Conservation (phyloP, 2,113 vertebrate species). For the Choloepus hoffmanni region DNA sequence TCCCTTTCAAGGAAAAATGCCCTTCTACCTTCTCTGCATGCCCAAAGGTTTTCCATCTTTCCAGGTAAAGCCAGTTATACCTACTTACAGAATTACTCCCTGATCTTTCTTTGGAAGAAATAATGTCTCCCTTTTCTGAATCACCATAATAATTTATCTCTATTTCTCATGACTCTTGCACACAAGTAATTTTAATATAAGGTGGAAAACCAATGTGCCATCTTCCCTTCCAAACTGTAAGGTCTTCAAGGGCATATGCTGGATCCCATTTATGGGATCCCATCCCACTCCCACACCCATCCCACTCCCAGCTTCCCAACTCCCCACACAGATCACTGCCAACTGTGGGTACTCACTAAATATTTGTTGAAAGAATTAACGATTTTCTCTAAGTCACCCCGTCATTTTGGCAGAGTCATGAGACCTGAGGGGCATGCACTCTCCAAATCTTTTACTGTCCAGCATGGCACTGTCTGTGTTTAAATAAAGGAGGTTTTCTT, state of each 20-base stretch:
- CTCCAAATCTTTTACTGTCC: neutral
- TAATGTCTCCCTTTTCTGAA: neutral
- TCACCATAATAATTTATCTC: neutral
- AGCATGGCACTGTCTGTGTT: neutral
- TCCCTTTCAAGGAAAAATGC: neutral
- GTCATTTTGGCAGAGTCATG: neutral
- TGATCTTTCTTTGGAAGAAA: neutral
- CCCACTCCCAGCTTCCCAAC: neutral
- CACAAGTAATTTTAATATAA: neutral
- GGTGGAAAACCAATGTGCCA: neutral
- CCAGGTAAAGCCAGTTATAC: neutral
- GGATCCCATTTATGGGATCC: neutral
- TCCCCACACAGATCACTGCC: neutral
- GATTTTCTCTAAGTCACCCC: conserved; percentile 4
- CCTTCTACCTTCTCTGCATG: neutral
- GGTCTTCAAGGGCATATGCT: neutral
- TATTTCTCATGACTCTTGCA: neutral
- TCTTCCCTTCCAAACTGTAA: neutral
- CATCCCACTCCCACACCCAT: neutral
- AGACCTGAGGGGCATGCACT: neutral
- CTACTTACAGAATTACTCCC: neutral
- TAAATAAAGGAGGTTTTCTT: neutral
- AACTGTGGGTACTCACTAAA: neutral
- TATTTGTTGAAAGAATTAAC: conserved; percentile 10
- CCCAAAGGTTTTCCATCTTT: neutral